Base-by-base conservation (phyloP, 2,113 vertebrate species). In the Pantherophis guttatus region DNA sequence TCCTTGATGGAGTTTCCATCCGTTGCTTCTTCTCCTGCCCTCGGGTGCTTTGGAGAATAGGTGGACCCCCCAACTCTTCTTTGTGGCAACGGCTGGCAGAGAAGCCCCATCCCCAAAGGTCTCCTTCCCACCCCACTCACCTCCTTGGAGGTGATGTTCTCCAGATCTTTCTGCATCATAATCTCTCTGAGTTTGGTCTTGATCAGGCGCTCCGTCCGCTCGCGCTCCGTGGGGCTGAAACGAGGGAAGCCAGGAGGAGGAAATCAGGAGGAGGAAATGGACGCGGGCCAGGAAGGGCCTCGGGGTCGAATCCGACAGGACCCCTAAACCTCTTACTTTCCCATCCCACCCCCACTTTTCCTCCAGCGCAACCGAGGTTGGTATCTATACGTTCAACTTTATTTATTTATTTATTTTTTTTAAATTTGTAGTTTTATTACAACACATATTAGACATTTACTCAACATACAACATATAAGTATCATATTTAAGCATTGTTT, bases 141-240 rank as follows among this genome's bases (percentile, higher is more conserved):
- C 98, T 99, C 99, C 96, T 99, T 99, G 26, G 98, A 99, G 2
- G 99, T 99, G 96, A 99, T 98, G 85, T 99, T 99, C 96, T 99
- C 99, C 98, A 99, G 97, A 97, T 99, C 99, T 39, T 98, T 99
- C 97, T 99, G 99, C 99, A 99, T 99, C 99, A 99, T 99, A 93
- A 99, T 99, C 97, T 99, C 99, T 87, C 99, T 96, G 96, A 99
- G 98, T 39, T 99, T 98, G 55, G 97, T 98, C 97, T 99, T 99
- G 96, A 99, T 99, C 21, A 99, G 97, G n/a, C 98, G 97, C 91
- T 99, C 99, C 0, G 99, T 99, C 91, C 99, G 98, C 29, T 99
- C 99, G 52, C 99, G 98, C 96, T 99, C 99, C 17, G 99, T 99
- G 86, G 99, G 99, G 96, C 99, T 99, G 97, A 13, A 91, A 70